Base-by-base conservation (phyloP, 2,797 vertebrate species). In the Gila robusta region DNA sequence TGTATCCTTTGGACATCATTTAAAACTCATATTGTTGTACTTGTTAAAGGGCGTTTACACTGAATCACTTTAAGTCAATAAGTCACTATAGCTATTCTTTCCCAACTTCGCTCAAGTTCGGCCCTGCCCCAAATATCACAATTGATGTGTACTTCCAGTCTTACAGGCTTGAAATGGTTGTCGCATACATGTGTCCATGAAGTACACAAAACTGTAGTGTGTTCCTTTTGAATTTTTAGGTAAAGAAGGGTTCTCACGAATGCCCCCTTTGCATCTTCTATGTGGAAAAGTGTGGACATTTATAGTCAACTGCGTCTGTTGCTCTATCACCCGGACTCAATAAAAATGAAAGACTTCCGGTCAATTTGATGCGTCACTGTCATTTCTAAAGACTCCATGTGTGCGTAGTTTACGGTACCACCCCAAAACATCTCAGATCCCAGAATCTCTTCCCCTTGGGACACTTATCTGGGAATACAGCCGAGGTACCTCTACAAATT, bases 401-500 rank as follows among this genome's bases (percentile, higher is more conserved):
- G 70, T 23, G 14, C 2, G 9, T 23, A 52, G 71, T 83, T 76
- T 76, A 76, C 23, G 4, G 23, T 28, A 69, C 44, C 47, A 69
- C 35, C 26, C n/a, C 21, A 37, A 64, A 85, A 49, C 37, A 47
- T 54, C 35, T 72, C 52, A 28, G 54, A 85, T 80, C 47, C 59
- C 23, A 64, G 71, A 76, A 83, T 52, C 82, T 28, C 44, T 71
- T 62, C 44, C 72, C 82, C 44, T 83, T 9, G 17, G 82, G 59
- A 76, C 4, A 19, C 59, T 67, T 49, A 67, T 83, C 78, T 73
- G 69, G 59, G 67, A 73, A 80, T 73, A 39, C 39, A 47, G 52
- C 32, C 16, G 69, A 73, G 26, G 56, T 64, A 26, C 69, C 77
- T 80, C 26, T 44, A 73, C 84, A 85, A 85, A 85, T 80, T n/a